Evolutionary conservation across 2,113 vertebrate species (phyloP).

Genomic region (Syngnathus scovelli): DNA sequence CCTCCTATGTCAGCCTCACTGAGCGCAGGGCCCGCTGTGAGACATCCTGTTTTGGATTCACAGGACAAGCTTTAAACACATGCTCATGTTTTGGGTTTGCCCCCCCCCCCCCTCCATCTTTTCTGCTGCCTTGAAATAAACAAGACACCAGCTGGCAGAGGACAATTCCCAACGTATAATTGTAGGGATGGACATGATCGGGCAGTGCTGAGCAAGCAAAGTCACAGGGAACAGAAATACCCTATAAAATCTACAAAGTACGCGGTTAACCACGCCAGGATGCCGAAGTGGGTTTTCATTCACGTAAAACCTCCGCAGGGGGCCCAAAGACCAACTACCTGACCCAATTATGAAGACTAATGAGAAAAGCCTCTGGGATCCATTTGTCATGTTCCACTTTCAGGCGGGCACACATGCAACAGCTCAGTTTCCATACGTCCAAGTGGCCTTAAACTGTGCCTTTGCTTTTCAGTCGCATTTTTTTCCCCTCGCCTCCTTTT

Average conservation of each 20-base stretch:
- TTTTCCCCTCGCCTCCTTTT: conserved; percentile 1
- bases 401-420: background rate
- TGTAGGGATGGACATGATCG: conserved; percentile 17
- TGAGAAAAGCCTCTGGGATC: conserved; percentile 13
- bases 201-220: conserved; percentile 29
- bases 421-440: conserved; percentile 5
- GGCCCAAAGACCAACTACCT: conserved; percentile 16
- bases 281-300: conserved; percentile 47
- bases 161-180: conserved; percentile 28
- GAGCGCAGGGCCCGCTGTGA: conserved; percentile 63
- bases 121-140: conserved; percentile 39
- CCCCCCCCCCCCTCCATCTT: conserved; percentile 2
- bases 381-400: conserved; percentile 8
- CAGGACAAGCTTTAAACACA: conserved; percentile 58
- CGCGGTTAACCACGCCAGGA: conserved; percentile 19
- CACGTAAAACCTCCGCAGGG: conserved; percentile 28
- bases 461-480: conserved; percentile 8
- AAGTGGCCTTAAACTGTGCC: conserved; percentile 6
- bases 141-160: conserved; percentile 51
- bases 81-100: conserved; percentile 57
- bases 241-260: background rate
- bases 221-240: background rate
- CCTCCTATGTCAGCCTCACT: conserved; percentile 46
- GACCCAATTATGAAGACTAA: conserved; percentile 14
- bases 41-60: conserved; percentile 69